Evolutionary conservation across 2,113 vertebrate species (phyloP).

Genomic region (Anoura caudifer): DNA sequence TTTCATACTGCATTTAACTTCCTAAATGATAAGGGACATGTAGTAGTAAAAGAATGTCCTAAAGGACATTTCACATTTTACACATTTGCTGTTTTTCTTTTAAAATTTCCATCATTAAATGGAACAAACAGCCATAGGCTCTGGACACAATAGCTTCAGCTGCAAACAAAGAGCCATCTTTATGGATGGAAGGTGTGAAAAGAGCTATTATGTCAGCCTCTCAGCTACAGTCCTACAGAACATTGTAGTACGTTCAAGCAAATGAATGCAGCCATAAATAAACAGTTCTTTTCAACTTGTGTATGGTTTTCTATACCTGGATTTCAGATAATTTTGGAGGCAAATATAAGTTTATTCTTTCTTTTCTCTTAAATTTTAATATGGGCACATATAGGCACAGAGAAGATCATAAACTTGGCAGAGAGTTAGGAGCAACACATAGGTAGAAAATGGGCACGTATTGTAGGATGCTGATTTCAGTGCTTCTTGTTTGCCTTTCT

Average conservation of each 20-base stretch:
- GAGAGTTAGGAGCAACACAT: background rate
- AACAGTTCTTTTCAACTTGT: background rate
- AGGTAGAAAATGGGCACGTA: slow-evolving; percentile 25
- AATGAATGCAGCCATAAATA: background rate
- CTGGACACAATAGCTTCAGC: slow-evolving; percentile 49
- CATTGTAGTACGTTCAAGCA: background rate
- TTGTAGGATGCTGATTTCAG: slow-evolving; percentile 3
- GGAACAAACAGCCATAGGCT: slow-evolving; percentile 46
- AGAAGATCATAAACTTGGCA: slow-evolving; percentile 36
- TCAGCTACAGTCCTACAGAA: background rate
- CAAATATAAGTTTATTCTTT: slow-evolving; percentile 1
- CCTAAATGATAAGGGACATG: slow-evolving; percentile 58
- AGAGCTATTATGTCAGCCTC: slow-evolving; percentile 27
- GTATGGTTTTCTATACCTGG: background rate
- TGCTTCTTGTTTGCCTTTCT: slow-evolving; percentile 32
- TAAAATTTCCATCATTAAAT: slow-evolving; percentile 57
- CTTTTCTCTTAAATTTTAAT: slow-evolving; percentile 40
- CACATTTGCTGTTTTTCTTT: slow-evolving; percentile 60
- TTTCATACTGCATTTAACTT: slow-evolving; percentile 54
- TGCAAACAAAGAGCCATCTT: slow-evolving; percentile 59
- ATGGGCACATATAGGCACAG: background rate
- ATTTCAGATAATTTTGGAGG: slow-evolving; percentile 10
- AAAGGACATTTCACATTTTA: slow-evolving; percentile 60
- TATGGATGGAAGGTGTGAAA: slow-evolving; percentile 53
- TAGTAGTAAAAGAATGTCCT: slow-evolving; percentile 59